Percentiles rank a stretch among this genome's conserved stretches.
Evolutionary conservation across 2,113 vertebrate genomes (phyloP).

Genomic region (Chloroceryle aenea): DNA sequence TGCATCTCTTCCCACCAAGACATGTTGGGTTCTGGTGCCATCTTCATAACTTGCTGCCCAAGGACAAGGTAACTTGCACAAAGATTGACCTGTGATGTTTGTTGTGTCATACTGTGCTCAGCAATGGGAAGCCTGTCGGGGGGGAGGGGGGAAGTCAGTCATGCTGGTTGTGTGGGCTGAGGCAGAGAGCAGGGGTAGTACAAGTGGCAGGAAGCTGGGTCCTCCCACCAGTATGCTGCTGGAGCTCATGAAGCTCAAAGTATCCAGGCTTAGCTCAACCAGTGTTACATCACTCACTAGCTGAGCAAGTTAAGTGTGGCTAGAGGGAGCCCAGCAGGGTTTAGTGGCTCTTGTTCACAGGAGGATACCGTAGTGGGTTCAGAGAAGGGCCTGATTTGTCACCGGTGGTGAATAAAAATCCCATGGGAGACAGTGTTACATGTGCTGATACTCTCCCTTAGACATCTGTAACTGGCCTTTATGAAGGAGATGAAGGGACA

Average conservation of each 20-base stretch:
- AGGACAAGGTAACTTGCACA: neutral
- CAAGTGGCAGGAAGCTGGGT: neutral
- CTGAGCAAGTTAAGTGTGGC: neutral
- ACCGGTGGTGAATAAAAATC: neutral
- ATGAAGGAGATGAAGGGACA: neutral
- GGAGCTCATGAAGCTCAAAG: neutral
- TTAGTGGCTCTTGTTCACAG: neutral
- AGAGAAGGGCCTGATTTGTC: neutral
- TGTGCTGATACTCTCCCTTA: neutral
- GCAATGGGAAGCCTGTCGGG: neutral
- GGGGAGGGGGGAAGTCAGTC: no score
- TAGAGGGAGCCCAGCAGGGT: neutral
- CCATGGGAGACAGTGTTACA: neutral
- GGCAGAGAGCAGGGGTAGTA: neutral
- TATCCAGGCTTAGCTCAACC: neutral
- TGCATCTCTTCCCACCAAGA: neutral
- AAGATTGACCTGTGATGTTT: neutral
- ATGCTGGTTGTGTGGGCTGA: neutral
- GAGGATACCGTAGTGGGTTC: rapidly evolving
- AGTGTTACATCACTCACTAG: neutral
- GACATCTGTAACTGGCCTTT: neutral
- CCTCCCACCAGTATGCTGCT: neutral
- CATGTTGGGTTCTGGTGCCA: neutral
- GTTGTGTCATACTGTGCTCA: neutral
- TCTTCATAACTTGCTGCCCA: rapidly evolving